Evolutionary conservation across 2,113 vertebrate species (phyloP), one percentile per base, ranked within the genome.

Genomic region (Dipodomys spectabilis): DNA sequence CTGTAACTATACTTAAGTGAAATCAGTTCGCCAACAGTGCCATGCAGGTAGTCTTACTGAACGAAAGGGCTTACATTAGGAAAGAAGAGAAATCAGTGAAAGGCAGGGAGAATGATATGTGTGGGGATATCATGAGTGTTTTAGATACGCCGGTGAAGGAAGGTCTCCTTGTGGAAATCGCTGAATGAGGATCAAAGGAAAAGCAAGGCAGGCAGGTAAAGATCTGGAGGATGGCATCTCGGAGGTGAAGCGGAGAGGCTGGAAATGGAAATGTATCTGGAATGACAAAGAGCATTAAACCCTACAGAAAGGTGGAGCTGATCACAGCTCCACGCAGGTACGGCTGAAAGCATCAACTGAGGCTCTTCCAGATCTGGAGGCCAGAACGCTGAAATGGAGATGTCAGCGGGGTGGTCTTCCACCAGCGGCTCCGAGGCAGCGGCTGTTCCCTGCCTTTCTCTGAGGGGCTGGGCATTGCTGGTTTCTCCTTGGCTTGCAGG

Each of bases 11-110:
- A 84, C 28, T 62, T 30, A 9, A 2, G 4, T 68, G 28, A 74
- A 44, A 90, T 68, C 81, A 91, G 79, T 20, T 88, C 86, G 82
- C 13, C 35, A 78, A 67, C 10, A 67, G 82, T 23, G 22, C 75
- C 8, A 35, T 35, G 10, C 5, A 23, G 4, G 1, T 0, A 28
- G 74, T 53, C 25, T 62, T 77, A 62, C 15, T 49, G 62, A n/a
- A 71, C n/a, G 11, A 35, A 44, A 79, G 83, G 23, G 77, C 2
- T 71, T 77, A 28, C 28, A 5, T 30, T 72, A 74, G 82, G 62
- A 30, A 79, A 91, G 77, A 57, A 57, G 16, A 57, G 53, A 57
- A 57, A 18, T 57, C 53, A 57, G 16, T 11, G 72, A 67, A 78
- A 2, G 12, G 9, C 77, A 35, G 6, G 44, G 12, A 60, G 7